Conservation (phyloP, 2,888 invertebrate species). For the Chrysolina americana region DNA sequence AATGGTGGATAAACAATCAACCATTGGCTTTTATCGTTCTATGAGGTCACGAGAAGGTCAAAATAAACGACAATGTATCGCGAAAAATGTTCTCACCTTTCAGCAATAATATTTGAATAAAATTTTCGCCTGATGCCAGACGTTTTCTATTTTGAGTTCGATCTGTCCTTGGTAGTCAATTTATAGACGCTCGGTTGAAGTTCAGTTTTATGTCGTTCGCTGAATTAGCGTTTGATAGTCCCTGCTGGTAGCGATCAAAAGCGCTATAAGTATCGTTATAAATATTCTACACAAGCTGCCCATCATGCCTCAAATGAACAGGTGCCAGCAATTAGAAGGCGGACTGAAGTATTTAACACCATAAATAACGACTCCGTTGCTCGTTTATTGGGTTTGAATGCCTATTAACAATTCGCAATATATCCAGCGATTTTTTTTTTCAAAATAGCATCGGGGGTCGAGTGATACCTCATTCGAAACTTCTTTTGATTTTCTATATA, state of each 20-base stretch:
- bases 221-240: constrained; percentile 21
- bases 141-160: constrained; percentile 26
- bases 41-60: background rate
- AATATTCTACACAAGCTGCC: constrained; percentile 9
- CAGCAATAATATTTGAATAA: background rate
- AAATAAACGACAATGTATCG: background rate
- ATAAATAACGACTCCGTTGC: background rate
- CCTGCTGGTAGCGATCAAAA: constrained; percentile 18
- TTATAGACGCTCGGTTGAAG: constrained; percentile 19
- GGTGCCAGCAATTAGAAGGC: constrained; percentile 20
- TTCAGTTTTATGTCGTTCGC: constrained; percentile 19
- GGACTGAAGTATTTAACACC: constrained; percentile 15
- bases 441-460: too few relatives aligned
- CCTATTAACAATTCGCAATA: constrained; percentile 17
- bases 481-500: too few relatives aligned
- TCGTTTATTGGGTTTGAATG: constrained; percentile 15
- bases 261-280: constrained; percentile 8
- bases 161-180: constrained; percentile 28
- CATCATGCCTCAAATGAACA: constrained; percentile 15
- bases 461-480: too few relatives aligned
- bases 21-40: too few relatives aligned
- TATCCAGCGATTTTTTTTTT: background rate
- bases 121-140: constrained; percentile 27
- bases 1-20: too few relatives aligned
- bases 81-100: constrained; percentile 1